Percentiles rank a stretch among this genome's conserved stretches.
Evolutionary conservation across 2,888 invertebrate genomes (phyloP).

Genomic region (Cataglyphis altisquamis): DNA sequence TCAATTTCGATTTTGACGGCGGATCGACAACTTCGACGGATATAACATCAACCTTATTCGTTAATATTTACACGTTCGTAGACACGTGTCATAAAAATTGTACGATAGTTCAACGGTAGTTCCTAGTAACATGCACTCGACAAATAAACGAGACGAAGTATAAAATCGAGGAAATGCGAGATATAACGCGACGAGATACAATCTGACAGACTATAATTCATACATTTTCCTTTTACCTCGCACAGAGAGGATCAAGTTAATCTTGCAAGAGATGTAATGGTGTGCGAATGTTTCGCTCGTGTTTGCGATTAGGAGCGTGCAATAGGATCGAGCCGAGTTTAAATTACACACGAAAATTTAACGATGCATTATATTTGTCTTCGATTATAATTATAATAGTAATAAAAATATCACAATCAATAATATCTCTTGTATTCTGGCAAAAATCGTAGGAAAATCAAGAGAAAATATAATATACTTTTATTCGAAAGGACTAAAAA

Average conservation of each 20-base stretch:
- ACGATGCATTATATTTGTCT: background rate
- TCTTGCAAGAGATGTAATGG: slow-evolving; percentile 6
- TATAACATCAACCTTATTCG: background rate
- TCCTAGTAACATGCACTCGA: background rate
- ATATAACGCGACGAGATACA: slow-evolving; percentile 1
- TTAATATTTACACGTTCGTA: background rate
- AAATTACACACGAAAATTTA: background rate
- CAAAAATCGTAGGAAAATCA: no score
- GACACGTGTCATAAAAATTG: slow-evolving; percentile 8
- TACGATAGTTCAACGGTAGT: background rate
- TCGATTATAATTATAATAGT: background rate
- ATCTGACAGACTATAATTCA: background rate
- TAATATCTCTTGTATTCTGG: background rate
- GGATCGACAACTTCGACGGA: background rate
- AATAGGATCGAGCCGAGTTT: background rate
- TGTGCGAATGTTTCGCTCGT: background rate
- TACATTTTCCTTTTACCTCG: background rate
- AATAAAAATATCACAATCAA: background rate
- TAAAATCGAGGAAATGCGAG: slow-evolving; percentile 9
- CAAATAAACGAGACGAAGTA: background rate
- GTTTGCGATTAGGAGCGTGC: background rate
- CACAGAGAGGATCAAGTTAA: slow-evolving; percentile 3
- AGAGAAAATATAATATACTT: background rate
- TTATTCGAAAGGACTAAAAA: background rate
- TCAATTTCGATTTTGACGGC: background rate